Evolutionary conservation across 2,113 vertebrate species (phyloP).

Genomic region (Danionella cerebrum): DNA sequence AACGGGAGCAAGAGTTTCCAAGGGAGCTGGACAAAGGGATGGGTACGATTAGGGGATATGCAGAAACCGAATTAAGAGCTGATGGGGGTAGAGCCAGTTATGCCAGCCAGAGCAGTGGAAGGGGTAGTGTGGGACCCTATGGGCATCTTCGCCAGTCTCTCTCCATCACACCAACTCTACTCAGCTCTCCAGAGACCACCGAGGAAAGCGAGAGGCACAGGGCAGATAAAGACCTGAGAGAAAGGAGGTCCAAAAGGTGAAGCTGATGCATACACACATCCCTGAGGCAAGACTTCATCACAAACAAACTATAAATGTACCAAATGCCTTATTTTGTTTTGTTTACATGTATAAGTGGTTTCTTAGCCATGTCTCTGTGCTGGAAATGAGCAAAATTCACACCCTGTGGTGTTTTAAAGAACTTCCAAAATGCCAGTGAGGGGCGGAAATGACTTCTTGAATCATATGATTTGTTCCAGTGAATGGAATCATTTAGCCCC

Average conservation of each 20-base stretch:
- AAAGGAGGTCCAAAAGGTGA: constrained; percentile 66
- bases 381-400: no score
- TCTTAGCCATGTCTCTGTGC: no score
- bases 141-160: constrained; percentile 59
- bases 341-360: not conserved
- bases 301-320: constrained; percentile 35
- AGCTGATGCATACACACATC: constrained; percentile 33
- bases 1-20: constrained; percentile 46
- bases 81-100: constrained; percentile 60
- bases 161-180: constrained; percentile 66
- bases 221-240: constrained; percentile 46
- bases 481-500: no score
- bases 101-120: constrained; percentile 70
- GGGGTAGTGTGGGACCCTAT: constrained; percentile 60
- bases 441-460: no score
- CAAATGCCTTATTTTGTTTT: constrained; percentile 30
- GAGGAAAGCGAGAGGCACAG: constrained; percentile 59
- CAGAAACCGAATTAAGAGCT: constrained; percentile 50
- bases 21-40: constrained; percentile 46
- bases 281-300: constrained; percentile 31
- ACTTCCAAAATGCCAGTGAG: no score
- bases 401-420: no score
- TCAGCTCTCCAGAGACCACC: constrained; percentile 69
- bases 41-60: not conserved
- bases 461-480: no score